phyloP scores from a whole-genome alignment of 2,113 vertebrate genomes.

The Phalacrocorax pelagicus region DNA sequence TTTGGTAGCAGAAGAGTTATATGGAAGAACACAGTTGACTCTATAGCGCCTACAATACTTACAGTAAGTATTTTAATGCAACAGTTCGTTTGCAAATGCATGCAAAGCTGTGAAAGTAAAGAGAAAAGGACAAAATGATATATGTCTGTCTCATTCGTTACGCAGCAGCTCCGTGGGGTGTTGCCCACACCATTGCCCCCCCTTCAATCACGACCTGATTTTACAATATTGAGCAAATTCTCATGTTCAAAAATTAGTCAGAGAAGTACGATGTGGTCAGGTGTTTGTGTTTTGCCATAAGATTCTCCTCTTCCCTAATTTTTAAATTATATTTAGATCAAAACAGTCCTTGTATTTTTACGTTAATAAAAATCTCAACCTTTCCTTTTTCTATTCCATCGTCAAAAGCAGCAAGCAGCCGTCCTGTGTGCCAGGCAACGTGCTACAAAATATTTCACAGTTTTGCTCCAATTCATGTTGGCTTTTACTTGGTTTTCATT shows the following conservation, averaged over 20 bases:
- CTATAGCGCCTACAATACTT: neutral
- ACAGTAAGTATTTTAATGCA: neutral
- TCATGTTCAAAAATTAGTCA: neutral
- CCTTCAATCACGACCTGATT: neutral
- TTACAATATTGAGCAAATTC: neutral
- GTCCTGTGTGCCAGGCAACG: neutral
- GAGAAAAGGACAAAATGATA: neutral
- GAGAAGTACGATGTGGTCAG: neutral
- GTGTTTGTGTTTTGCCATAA: neutral
- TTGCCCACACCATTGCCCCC: neutral
- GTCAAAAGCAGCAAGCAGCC: neutral
- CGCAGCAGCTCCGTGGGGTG: neutral
- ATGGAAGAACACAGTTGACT: neutral
- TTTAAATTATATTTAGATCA: conserved; percentile 4
- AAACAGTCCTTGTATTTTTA: conserved; percentile 9
- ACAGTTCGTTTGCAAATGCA: neutral
- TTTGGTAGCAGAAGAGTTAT: neutral
- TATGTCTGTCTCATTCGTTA: neutral
- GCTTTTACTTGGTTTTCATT: neutral
- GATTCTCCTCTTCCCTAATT: neutral
- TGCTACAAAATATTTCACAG: neutral
- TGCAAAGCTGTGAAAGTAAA: neutral
- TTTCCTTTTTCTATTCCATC: neutral
- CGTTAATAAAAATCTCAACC: conserved; percentile 2
- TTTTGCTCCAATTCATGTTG: neutral